These are phyloP conservation scores for Prionace glauca DNA, from an alignment of 2,797 vertebrate genomes.

Conservation along the genomic window DNA sequence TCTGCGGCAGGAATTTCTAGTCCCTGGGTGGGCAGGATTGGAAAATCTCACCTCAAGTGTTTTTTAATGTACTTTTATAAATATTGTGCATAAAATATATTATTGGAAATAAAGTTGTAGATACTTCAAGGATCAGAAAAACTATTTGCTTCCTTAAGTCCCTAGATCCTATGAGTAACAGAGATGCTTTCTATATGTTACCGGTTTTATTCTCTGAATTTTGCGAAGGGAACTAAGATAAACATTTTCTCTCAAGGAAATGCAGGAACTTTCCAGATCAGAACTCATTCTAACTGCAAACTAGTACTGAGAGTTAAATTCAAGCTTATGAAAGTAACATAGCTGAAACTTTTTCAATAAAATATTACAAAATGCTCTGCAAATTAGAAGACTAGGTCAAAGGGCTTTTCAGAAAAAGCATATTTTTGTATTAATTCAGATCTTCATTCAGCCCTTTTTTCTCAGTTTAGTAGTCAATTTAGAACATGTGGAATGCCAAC, in stretches of 20 bases:
- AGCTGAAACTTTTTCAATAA: constrained; percentile 2
- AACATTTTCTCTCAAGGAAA: not conserved
- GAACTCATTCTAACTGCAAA: not conserved
- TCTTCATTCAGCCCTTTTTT: constrained; percentile 38
- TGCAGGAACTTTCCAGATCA: not conserved
- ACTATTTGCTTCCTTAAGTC: not conserved
- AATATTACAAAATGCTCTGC: constrained; percentile 31
- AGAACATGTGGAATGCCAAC: constrained; percentile 43
- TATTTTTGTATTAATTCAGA: constrained; percentile 47
- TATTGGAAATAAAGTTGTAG: not conserved
- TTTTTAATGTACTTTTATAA: no score
- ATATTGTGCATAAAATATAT: no score
- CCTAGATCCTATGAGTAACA: not conserved
- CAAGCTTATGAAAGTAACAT: not conserved
- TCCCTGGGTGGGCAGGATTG: no score
- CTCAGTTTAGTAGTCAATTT: constrained; percentile 44
- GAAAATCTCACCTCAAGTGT: no score
- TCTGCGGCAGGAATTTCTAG: no score
- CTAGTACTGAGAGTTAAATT: not conserved
- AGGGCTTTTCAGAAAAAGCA: constrained; percentile 41
- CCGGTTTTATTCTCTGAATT: not conserved
- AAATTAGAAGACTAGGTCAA: constrained; percentile 2
- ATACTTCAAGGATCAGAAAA: not conserved
- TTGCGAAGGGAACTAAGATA: not conserved
- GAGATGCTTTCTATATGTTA: no score